Evolutionary conservation across 2,113 vertebrate genomes (phyloP).

Genomic region (Oncorhynchus keta): DNA sequence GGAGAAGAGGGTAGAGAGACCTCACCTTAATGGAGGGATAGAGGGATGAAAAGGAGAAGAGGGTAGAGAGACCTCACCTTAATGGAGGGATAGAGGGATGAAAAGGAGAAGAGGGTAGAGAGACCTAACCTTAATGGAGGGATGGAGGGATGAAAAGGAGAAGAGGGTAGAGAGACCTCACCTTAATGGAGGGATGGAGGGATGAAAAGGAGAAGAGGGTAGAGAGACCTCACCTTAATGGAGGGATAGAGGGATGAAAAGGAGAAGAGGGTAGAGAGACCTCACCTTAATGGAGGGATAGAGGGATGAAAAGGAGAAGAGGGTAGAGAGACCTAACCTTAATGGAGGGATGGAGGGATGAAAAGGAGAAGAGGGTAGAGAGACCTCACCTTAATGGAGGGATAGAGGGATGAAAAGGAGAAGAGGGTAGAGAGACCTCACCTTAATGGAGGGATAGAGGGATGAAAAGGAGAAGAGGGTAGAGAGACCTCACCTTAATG

Average conservation of each 20-base stretch:
- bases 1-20: too few species aligned
- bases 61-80: slow-evolving; percentile 75
- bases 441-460: neutral
- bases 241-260: neutral
- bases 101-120: too few species aligned
- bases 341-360: neutral
- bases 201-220: too few species aligned
- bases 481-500: slow-evolving; percentile 75
- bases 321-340: too few species aligned
- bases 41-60: neutral
- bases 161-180: slow-evolving; percentile 40
- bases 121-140: too few species aligned
- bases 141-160: neutral
- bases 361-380: neutral
- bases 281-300: slow-evolving; percentile 74
- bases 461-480: neutral
- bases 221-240: too few species aligned
- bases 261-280: neutral
- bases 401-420: too few species aligned
- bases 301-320: too few species aligned
- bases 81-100: too few species aligned
- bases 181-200: slow-evolving; percentile 69
- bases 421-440: too few species aligned
- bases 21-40: neutral
- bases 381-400: slow-evolving; percentile 75